A percentile compares a stretch with the other conserved stretches of the same genome.
Evolutionary conservation across 2,888 invertebrate genomes (phyloP).

Genomic region (Lordiphosa andalusiaca): DNA sequence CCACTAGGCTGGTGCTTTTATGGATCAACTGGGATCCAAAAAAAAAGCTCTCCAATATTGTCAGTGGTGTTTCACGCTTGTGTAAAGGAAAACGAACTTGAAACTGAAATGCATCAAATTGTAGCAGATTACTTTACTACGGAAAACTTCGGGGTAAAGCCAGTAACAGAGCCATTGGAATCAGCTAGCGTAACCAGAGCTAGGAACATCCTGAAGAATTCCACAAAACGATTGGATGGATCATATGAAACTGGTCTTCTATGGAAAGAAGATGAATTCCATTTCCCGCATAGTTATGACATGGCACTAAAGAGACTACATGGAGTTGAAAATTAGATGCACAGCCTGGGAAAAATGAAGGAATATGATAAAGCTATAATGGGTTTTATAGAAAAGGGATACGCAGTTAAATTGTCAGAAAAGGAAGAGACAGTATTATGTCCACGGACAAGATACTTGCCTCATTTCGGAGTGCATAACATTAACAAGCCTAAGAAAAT

Average conservation of each 20-base stretch:
- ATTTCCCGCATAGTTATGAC: neutral
- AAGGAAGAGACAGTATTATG: neutral
- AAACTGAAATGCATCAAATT: neutral
- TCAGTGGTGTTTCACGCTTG: neutral
- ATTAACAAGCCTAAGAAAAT: constrained; percentile 6
- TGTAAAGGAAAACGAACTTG: neutral
- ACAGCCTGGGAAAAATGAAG: neutral
- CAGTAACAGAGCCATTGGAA: too few relatives aligned
- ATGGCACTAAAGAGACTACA: neutral
- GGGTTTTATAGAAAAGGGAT: constrained; percentile 1
- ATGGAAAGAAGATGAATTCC: neutral
- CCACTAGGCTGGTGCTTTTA: neutral
- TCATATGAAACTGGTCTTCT: constrained; percentile 1
- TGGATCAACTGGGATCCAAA: neutral
- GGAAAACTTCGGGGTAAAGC: neutral
- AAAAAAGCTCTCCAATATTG: neutral
- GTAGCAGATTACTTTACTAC: constrained; percentile 1
- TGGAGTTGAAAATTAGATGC: constrained; percentile 1
- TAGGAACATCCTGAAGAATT: too few relatives aligned
- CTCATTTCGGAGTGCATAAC: constrained; percentile 1
- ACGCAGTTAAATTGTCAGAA: neutral
- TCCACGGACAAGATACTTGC: constrained; percentile 1
- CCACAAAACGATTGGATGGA: neutral
- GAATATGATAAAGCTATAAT: constrained; percentile 7
- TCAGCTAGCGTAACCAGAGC: too few relatives aligned